phyloP scores from a whole-genome alignment of 2,113 vertebrate genomes.

The Isichthys henryi region DNA sequence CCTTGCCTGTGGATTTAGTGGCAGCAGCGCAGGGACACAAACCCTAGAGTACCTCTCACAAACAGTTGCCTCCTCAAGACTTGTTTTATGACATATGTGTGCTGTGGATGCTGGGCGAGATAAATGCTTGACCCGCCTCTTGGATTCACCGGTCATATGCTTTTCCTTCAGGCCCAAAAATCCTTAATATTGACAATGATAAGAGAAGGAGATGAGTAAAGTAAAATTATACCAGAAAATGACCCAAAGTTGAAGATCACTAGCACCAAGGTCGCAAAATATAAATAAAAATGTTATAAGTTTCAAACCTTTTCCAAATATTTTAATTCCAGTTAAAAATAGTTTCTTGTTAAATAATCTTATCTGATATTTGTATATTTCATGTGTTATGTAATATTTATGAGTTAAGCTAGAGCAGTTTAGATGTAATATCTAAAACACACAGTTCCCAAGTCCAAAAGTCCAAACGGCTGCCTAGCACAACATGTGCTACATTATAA shows the following conservation, averaged over 20 bases:
- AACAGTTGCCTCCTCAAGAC: not conserved
- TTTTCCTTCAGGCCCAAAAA: not conserved
- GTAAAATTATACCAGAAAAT: not conserved
- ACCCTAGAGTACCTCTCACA: not conserved
- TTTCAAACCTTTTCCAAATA: not conserved
- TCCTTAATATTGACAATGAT: not conserved
- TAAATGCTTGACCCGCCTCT: not conserved
- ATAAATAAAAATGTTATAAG: not conserved
- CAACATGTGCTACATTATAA: not conserved
- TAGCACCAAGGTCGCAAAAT: not conserved
- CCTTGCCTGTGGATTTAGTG: not conserved
- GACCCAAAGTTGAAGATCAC: not conserved
- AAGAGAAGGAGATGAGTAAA: not conserved
- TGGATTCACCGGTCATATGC: not conserved
- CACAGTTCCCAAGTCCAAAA: not conserved
- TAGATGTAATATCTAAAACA: conserved; percentile 1
- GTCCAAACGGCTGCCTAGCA: not conserved
- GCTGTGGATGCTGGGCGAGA: not conserved
- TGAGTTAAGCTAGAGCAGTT: not conserved
- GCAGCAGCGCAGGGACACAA: not conserved
- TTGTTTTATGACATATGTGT: not conserved
- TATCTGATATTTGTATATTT: not conserved
- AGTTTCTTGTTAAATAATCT: not conserved
- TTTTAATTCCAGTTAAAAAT: not conserved
- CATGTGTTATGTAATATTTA: not conserved